phyloP scores from a whole-genome alignment of 2,888 invertebrate genomes.

The Sphaeridia pumilis region DNA sequence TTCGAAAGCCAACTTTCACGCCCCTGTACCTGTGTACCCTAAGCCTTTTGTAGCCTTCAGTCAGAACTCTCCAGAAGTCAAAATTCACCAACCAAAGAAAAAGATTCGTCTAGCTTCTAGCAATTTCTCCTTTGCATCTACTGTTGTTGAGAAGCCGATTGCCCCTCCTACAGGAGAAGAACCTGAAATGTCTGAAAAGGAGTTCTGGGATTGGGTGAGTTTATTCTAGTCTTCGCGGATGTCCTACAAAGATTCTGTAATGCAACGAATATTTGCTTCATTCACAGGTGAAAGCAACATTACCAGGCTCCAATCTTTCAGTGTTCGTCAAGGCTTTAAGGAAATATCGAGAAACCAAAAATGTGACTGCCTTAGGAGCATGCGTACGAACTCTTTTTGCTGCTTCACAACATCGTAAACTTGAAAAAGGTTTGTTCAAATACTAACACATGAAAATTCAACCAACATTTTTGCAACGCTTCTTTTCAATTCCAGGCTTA shows the following conservation, averaged over 20 bases:
- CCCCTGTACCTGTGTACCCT: constrained; percentile 11
- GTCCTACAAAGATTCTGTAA: too few relatives aligned
- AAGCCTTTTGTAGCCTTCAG: constrained; percentile 15
- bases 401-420: not conserved
- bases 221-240: too few relatives aligned
- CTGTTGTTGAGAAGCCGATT: too few relatives aligned
- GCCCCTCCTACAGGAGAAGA: not conserved
- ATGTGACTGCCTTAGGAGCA: not conserved
- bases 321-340: constrained; percentile 6
- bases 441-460: too few relatives aligned
- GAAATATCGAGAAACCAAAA: not conserved
- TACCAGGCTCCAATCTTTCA: not conserved
- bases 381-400: not conserved
- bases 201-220: constrained; percentile 13
- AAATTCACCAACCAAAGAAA: constrained; percentile 4
- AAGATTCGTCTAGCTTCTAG: constrained; percentile 5
- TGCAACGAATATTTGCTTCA: not conserved
- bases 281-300: constrained; percentile 5
- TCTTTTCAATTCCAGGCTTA: too few relatives aligned
- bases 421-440: not conserved
- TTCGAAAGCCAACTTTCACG: constrained; percentile 5
- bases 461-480: too few relatives aligned
- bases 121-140: constrained; percentile 5
- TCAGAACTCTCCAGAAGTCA: constrained; percentile 1
- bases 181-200: constrained; percentile 4